Conservation (phyloP, 2,797 vertebrate species). For the Falco berigora region DNA sequence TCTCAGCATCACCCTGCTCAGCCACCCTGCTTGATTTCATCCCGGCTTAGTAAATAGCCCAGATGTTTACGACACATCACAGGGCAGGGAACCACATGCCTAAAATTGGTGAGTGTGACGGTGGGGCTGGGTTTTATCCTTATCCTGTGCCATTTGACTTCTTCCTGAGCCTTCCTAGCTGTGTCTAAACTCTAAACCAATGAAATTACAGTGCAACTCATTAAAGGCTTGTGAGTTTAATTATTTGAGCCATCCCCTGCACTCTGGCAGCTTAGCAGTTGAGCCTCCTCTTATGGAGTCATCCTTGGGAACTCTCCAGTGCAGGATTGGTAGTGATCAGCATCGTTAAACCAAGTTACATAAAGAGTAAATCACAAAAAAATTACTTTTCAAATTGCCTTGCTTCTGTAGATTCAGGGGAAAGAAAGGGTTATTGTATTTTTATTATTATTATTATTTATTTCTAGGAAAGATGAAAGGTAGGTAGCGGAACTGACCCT, state of each 20-base stretch:
- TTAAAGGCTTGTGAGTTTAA: background rate
- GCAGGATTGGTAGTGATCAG: background rate
- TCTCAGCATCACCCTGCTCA: background rate
- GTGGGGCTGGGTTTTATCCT: background rate
- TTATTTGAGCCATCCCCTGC: background rate
- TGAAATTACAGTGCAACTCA: background rate
- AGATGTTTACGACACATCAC: background rate
- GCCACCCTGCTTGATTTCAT: background rate
- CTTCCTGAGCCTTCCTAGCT: background rate
- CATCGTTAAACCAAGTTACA: background rate
- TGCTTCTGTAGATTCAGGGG: background rate
- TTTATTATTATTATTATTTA: background rate
- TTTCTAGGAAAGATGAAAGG: background rate
- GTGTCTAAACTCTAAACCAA: background rate
- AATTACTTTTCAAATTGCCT: background rate
- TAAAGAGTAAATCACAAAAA: background rate
- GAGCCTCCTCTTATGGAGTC: background rate
- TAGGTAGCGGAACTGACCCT: background rate
- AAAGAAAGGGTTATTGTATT: background rate
- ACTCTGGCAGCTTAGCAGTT: background rate
- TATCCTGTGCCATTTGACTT: background rate
- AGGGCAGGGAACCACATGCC: background rate
- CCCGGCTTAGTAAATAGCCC: background rate
- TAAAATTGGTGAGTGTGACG: rapidly evolving
- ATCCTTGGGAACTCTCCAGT: background rate